Evolutionary conservation across 2,113 vertebrate species (phyloP).

Genomic region (Zosterops borbonicus): DNA sequence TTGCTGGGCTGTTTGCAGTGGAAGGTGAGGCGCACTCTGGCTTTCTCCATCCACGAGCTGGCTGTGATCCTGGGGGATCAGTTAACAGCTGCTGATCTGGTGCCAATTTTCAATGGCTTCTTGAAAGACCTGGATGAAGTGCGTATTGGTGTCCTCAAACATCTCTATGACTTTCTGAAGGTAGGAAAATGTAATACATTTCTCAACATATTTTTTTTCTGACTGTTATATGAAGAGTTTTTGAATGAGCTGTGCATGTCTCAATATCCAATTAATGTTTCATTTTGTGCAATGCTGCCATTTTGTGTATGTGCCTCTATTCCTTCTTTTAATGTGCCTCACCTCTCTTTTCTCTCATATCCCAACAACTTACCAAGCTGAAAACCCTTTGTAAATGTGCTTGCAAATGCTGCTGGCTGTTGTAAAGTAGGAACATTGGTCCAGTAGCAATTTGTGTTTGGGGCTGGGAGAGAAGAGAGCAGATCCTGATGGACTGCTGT

Average conservation of each 20-base stretch:
- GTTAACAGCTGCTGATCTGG: conserved; percentile 74
- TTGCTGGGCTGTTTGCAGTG: conserved; percentile 59
- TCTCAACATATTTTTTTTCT: neutral
- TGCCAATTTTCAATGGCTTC: conserved; percentile 79
- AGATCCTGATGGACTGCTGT: neutral
- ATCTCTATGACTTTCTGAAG: conserved; percentile 82
- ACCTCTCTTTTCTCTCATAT: neutral
- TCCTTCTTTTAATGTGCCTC: neutral
- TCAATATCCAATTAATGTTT: neutral
- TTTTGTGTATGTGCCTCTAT: neutral
- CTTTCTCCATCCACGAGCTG: conserved; percentile 77
- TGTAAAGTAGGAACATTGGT: neutral
- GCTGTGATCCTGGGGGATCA: conserved; percentile 78
- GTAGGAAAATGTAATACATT: conserved; percentile 32
- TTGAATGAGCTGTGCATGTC: neutral
- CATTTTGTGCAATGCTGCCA: neutral
- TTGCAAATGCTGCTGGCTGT: neutral
- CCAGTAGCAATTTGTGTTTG: neutral
- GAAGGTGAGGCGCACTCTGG: conserved; percentile 74
- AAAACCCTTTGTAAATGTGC: neutral
- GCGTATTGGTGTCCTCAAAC: conserved; percentile 77
- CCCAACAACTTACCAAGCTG: neutral
- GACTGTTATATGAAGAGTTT: neutral
- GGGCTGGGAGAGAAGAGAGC: neutral
- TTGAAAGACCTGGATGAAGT: conserved; percentile 82